phyloP scores from a whole-genome alignment of 2,113 vertebrate genomes.

The Gymnarchus niloticus region DNA sequence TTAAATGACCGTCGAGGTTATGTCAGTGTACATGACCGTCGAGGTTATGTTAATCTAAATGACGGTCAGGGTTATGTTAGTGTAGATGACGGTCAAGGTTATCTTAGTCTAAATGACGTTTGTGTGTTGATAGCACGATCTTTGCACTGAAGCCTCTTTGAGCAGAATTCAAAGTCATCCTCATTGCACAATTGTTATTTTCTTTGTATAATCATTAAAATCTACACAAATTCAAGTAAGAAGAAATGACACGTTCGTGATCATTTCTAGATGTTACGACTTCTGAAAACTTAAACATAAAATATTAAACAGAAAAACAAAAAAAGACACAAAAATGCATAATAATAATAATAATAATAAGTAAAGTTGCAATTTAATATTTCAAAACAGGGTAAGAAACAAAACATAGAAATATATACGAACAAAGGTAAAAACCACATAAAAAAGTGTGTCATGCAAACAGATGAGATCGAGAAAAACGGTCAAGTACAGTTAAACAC shows the following conservation, averaged over 20 bases:
- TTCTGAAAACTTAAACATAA: neutral
- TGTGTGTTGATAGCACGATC: neutral
- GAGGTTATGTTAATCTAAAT: too few species aligned
- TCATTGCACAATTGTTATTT: neutral
- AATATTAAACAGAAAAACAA: neutral
- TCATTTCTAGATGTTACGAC: neutral
- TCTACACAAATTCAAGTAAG: neutral
- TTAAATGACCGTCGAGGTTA: too few species aligned
- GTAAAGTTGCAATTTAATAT: neutral
- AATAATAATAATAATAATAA: constrained; percentile 15
- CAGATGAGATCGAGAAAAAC: neutral
- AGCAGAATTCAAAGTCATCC: neutral
- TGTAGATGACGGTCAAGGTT: too few species aligned
- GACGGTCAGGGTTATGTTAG: too few species aligned
- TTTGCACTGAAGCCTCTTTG: neutral
- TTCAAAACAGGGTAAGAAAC: neutral
- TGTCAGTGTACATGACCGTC: too few species aligned
- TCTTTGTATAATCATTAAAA: neutral
- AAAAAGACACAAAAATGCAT: neutral
- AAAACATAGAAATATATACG: constrained; percentile 15
- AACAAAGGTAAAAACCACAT: neutral
- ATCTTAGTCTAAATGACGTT: neutral
- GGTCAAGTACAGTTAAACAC: constrained; percentile 3
- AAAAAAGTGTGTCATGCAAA: neutral
- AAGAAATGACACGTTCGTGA: neutral